Evolutionary conservation across 2,113 vertebrate genomes (phyloP), one percentile per base, ranked within the genome.

Genomic region (Furnarius figulus): DNA sequence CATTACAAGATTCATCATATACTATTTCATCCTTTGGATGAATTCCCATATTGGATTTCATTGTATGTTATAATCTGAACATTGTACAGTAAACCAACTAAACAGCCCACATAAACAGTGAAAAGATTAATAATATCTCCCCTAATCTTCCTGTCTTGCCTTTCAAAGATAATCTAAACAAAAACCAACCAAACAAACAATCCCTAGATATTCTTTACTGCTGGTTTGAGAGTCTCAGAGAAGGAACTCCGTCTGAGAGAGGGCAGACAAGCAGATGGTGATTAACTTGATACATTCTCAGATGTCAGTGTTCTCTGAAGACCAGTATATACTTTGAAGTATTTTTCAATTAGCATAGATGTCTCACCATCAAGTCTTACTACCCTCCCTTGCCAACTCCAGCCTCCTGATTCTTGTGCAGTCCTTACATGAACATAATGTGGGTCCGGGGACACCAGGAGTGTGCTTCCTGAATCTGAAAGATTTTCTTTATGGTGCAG

Each of bases 51-150:
- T 30, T 62, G 47, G 35, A n/a, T 88, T 83, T 92, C 22, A 58
- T 82, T 93, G 42, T 49, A 61, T 14, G 71, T 39, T 58, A 42
- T 85, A 85, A 89, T 86, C 55, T 77, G 59, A 92, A 88, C 52
- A 20, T 70, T 77, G 37, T 73, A 63, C 23, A 67, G 46, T 77
- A 85, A 93, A 80, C 72, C 73, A 86, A 79, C 63, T 72, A 70
- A 86, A 61, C 44, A 84, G 35, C 65, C 86, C 52, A 95, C 80
- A 81, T 11, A 90, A 47, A 92, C 72, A 92, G n/a, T n/a, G n/a
- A n/a, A n/a, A 66, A 88, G 67, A 77, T 77, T 88, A 90, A 76
- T 90, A 90, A 70, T 88, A 93, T 78, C 68, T 81, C 25, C 59
- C 14, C 31, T 66, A 58, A 85, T 33, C 23, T 66, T 74, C 33